Percentiles rank a stretch among this genome's conserved stretches.
These are phyloP conservation scores for Anser cygnoides DNA, from an alignment of 2,113 vertebrate genomes.

Conservation along the genomic window DNA sequence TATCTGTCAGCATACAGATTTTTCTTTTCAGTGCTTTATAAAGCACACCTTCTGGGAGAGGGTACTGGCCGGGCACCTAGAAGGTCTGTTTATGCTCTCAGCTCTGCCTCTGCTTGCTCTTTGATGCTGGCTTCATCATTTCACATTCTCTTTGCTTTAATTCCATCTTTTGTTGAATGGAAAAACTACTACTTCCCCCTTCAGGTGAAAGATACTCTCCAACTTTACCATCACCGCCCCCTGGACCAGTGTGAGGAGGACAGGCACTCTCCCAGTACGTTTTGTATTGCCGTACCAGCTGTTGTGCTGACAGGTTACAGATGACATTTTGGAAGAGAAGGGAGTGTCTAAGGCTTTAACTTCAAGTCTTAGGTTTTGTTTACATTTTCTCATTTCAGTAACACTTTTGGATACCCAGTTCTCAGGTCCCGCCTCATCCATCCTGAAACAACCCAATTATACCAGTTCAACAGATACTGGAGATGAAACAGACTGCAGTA, in stretches of 20 bases:
- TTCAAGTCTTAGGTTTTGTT: neutral
- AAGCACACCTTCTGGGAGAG: neutral
- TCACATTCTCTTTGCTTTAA: slow-evolving; percentile 23
- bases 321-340: neutral
- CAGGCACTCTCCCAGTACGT: neutral
- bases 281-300: neutral
- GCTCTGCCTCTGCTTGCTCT: neutral
- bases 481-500: slow-evolving; percentile 19
- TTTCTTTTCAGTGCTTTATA: neutral
- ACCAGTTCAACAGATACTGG: slow-evolving; percentile 29
- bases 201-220: neutral
- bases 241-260: neutral
- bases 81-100: neutral
- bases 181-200: neutral
- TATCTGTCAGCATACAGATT: neutral
- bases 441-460: slow-evolving; percentile 32
- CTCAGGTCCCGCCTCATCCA: slow-evolving; percentile 10
- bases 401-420: neutral
- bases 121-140: neutral
- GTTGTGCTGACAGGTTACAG: neutral
- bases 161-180: neutral
- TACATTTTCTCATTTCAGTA: slow-evolving; percentile 15
- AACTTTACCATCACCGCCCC: neutral
- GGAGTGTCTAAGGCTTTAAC: neutral
- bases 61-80: neutral